Percentiles rank a stretch among this genome's conserved stretches.
These are phyloP conservation scores for Trichechus manatus DNA, from an alignment of 2,113 vertebrate species.

Conservation along the genomic window DNA sequence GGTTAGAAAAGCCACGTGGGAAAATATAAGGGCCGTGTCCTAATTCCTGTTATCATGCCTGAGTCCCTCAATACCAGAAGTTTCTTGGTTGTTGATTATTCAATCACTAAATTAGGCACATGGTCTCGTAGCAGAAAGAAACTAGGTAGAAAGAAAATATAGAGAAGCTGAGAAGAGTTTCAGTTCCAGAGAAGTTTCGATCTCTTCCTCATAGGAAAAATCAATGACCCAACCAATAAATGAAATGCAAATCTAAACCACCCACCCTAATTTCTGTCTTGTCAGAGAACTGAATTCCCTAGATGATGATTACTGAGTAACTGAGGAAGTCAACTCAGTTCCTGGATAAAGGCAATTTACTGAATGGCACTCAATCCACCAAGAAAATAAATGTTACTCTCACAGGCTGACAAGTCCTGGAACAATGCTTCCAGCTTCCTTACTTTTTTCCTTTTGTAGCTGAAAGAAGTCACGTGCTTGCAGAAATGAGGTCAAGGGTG, in stretches of 20 bases:
- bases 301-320: background rate
- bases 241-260: background rate
- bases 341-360: background rate
- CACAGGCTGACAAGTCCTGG: background rate
- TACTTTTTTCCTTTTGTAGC: background rate
- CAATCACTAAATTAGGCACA: background rate
- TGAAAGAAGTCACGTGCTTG: background rate
- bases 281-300: background rate
- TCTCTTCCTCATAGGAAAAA: background rate
- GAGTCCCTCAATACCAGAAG: background rate
- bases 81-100: background rate
- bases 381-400: background rate
- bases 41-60: background rate
- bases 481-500: background rate
- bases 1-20: background rate
- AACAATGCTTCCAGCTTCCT: background rate
- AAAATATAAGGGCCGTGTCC: rapidly evolving
- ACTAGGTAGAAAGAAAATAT: background rate
- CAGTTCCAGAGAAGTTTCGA: background rate
- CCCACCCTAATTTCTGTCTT: background rate
- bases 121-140: background rate
- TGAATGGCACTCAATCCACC: background rate
- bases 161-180: background rate
- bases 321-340: background rate
- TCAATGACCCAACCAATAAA: background rate